A percentile compares a stretch with the other conserved stretches of the same genome.
Evolutionary conservation across 2,888 invertebrate genomes (phyloP).

Genomic region (Standfussiana lucernea): DNA sequence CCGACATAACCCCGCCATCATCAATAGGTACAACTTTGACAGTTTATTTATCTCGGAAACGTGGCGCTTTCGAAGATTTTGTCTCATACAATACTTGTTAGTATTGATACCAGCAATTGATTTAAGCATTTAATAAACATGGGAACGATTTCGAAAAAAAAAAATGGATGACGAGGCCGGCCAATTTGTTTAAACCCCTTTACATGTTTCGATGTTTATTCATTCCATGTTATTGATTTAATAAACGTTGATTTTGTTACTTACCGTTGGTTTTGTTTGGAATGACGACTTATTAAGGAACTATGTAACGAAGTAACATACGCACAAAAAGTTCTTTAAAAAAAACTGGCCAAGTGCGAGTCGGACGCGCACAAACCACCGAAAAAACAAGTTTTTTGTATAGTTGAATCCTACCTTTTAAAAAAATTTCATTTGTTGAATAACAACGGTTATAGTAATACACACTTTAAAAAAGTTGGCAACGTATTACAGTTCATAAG

Average conservation of each 20-base stretch:
- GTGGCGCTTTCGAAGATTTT: neutral
- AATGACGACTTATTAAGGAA: no score
- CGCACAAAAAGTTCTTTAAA: no score
- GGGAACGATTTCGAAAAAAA: neutral
- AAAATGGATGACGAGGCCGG: neutral
- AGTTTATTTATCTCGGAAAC: neutral
- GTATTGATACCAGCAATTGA: neutral
- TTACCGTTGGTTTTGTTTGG: no score
- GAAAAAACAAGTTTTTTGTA: no score
- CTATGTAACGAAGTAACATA: no score
- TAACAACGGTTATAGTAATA: neutral
- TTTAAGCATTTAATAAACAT: no score
- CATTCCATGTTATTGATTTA: neutral
- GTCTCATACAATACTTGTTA: neutral
- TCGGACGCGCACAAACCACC: no score
- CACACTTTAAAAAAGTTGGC: neutral
- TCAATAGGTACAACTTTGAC: neutral
- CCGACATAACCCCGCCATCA: neutral
- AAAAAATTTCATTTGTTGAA: no score
- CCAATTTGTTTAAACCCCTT: neutral
- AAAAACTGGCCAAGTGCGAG: no score
- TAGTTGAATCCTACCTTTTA: no score
- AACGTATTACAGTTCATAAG: neutral
- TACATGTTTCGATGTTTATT: neutral
- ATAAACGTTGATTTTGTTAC: no score